Evolutionary conservation across 2,113 vertebrate genomes (phyloP), one percentile per base, ranked within the genome.

Genomic region (Phalacrocorax aristotelis): DNA sequence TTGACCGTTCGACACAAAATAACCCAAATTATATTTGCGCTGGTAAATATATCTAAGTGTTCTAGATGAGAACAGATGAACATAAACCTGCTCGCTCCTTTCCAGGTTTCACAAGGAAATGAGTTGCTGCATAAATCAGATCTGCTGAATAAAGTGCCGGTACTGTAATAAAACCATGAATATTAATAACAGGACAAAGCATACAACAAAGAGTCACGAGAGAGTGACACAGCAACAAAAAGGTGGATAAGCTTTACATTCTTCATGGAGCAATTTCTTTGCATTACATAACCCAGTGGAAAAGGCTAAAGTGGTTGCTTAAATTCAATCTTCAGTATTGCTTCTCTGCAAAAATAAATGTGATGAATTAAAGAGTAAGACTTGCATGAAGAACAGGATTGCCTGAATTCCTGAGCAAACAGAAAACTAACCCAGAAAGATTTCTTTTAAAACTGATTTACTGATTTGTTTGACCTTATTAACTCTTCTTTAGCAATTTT

Each of bases 381-480:
- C 95, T 94, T 97, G 85, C 80, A 85, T 91, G 70, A 94, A 70
- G 71, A 95, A 93, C 27, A 89, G 61, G 74, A 80, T 92, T 94
- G 76, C 52, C 58, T 96, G 93, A 91, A 97, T 91, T 95, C 94
- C 85, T 95, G 77, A 94, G 75, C 91, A 96, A 97, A 97, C 90
- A 96, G 58, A 94, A 89, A 91, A 90, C 55, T 80, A 91, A 74
- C 72, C 54, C 78, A 88, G 78, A 88, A 91, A 95, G 70, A 93
- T 66, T 89, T 93, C 62, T 95, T 93, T 91, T 48, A 88, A 88
- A 88, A 70, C 11, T 0, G 15, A 80, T 95, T 80, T 89, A 83
- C 52, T 93, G 92, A 95, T 97, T 95, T 82, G 64, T 90, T 97
- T 97, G 92, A 95, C 86, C 69, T 95, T 95, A 85, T 91, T 96